phyloP scores from a whole-genome alignment of 2,888 invertebrate species.

The Ischnura elegans region DNA sequence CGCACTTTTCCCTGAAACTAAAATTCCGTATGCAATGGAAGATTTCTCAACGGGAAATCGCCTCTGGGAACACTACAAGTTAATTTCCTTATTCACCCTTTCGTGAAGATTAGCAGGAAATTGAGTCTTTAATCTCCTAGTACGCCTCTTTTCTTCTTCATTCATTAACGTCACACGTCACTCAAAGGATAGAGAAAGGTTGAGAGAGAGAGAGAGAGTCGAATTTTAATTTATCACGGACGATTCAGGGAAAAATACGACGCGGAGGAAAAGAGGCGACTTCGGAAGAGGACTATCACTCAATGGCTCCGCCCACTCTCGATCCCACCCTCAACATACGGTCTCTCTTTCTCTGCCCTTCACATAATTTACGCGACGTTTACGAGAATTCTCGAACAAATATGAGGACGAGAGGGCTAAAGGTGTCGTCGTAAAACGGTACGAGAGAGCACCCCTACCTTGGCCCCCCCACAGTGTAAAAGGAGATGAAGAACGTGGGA shows the following conservation, averaged over 20 bases:
- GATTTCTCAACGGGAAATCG: no score
- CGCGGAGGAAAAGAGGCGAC: neutral
- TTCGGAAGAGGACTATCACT: neutral
- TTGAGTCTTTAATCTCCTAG: neutral
- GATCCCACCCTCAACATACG: neutral
- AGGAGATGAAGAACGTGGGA: neutral
- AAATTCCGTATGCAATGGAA: no score
- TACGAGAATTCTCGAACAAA: conserved; percentile 26
- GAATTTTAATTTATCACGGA: conserved; percentile 22
- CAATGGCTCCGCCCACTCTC: neutral
- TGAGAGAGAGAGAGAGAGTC: neutral
- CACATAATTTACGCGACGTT: conserved; percentile 29
- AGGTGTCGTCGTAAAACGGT: neutral
- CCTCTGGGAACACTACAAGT: neutral
- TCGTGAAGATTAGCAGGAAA: neutral
- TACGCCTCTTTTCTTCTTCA: neutral
- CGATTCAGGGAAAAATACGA: neutral
- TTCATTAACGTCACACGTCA: neutral
- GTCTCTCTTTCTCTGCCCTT: neutral
- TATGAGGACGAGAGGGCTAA: neutral
- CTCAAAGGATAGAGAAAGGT: neutral
- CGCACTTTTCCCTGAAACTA: no score
- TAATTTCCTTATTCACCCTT: neutral
- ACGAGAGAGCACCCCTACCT: neutral
- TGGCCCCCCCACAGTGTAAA: neutral